Base-by-base conservation (phyloP, 2,888 invertebrate genomes). In the Diadegma fenestrale region DNA sequence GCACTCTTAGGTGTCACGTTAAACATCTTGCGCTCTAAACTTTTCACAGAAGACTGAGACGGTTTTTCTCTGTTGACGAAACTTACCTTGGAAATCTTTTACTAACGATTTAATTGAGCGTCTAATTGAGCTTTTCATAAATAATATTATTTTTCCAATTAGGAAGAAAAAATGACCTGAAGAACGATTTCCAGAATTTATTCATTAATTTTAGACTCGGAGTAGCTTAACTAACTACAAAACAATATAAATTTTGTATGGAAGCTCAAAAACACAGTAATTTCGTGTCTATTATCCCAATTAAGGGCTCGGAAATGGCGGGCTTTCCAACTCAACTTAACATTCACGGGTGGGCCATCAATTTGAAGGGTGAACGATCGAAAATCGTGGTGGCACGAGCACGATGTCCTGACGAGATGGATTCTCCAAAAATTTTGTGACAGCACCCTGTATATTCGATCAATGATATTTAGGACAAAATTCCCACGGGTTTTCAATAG, bases 1-100 rank as follows among this genome's bases (percentile, higher is more conserved):
- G 87, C 87, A 48, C 66, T 79, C 61, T 85, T 80, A 10, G 86
- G 83, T 19, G 68, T 83, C 0, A 78, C 63, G 22, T 71, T 68
- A 1, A 80, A 48, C 85, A 82, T 85, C 61, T n/a, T 2, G 61
- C 12, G 8, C 8, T 26, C 7, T 19, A 54, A 54, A 19, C 6
- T 14, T 41, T 72, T 22, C 54, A 8, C 71, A 19, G 17, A 8
- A 3, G 17, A 48, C 68, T 45, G 45, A n/a, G 17, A 48, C 8
- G 0, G 14, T 45, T 33, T 26, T 17, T 12, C 19, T 14, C 26
- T 4, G 26, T 26, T 6, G 58, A 58, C 26, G n/a, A n/a, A n/a
- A 26, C 26, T 58, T 5, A 26, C 26, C 58, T 14, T 12, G 6
- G 26, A 5, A 58, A 26, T 58, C 14, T 58, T 58, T 14, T 22